Evolutionary conservation across 2,797 vertebrate genomes (phyloP).

Genomic region (Leuciscus waleckii): DNA sequence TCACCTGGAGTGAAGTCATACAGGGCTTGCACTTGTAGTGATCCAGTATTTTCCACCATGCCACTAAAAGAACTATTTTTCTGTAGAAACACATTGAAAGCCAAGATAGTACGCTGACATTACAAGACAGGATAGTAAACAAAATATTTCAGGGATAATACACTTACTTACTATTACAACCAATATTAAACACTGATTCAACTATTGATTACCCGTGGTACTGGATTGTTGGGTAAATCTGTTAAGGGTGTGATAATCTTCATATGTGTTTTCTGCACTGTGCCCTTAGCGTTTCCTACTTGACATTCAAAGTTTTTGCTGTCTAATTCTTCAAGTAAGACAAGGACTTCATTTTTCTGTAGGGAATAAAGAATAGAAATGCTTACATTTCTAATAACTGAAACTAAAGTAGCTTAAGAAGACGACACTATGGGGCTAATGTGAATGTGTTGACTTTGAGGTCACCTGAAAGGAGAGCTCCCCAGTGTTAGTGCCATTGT

Average conservation of each 20-base stretch:
- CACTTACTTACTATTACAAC: not conserved
- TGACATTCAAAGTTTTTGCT: conserved; percentile 81
- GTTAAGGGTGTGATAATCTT: conserved; percentile 83
- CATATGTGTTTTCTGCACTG: conserved; percentile 78
- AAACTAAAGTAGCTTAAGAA: not conserved
- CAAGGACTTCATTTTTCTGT: conserved; percentile 83
- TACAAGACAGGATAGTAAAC: not conserved
- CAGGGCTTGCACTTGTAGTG: conserved; percentile 81
- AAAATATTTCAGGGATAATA: not conserved
- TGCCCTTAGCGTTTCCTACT: conserved; percentile 75
- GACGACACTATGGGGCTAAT: not conserved
- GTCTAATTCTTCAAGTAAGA: conserved; percentile 78
- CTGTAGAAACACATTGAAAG: conserved; percentile 61
- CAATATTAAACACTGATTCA: not conserved
- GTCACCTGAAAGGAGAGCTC: conserved; percentile 89
- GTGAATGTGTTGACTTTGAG: not conserved
- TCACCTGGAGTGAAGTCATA: conserved; percentile 86
- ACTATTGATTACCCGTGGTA: conserved; percentile 65
- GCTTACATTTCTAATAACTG: not conserved
- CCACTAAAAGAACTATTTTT: not conserved
- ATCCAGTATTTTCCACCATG: conserved; percentile 59
- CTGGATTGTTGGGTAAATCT: conserved; percentile 4
- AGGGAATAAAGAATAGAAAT: conserved; percentile 43
- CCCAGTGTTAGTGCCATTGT: conserved; percentile 74
- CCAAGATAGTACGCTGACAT: not conserved